These are phyloP conservation scores for Nomada fucata DNA, from an alignment of 2,888 invertebrate genomes.

Conservation along the genomic window DNA sequence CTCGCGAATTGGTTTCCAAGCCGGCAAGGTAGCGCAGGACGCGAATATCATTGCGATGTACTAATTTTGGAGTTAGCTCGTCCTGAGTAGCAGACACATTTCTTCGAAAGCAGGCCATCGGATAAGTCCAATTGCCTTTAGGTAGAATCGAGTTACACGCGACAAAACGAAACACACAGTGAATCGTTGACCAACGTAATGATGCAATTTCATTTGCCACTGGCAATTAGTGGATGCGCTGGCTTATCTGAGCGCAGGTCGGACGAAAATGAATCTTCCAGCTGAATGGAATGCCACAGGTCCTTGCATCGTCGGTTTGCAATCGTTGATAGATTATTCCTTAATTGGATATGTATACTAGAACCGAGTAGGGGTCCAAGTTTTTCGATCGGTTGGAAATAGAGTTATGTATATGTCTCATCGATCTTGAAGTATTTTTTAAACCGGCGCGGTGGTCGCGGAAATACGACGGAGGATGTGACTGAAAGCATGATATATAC, in stretches of 20 bases:
- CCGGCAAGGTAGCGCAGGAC: slow-evolving; percentile 43
- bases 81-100: not conserved
- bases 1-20: slow-evolving; percentile 1
- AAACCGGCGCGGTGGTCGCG: too few species aligned
- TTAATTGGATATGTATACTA: too few species aligned
- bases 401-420: too few species aligned
- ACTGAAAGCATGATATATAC: not conserved
- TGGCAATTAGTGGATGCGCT: slow-evolving; percentile 29
- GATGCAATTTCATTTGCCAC: slow-evolving; percentile 18
- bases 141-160: slow-evolving; percentile 26
- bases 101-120: slow-evolving; percentile 18
- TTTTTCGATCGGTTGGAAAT: not conserved
- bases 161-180: not conserved
- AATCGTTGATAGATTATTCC: not conserved
- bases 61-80: slow-evolving; percentile 33
- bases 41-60: slow-evolving; percentile 26
- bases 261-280: slow-evolving; percentile 1
- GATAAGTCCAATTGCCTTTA: not conserved
- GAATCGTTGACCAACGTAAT: not conserved
- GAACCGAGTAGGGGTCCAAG: too few species aligned
- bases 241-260: slow-evolving; percentile 2
- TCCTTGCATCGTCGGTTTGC: not conserved
- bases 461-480: not conserved
- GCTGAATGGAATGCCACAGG: not conserved
- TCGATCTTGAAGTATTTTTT: not conserved